These are phyloP conservation scores for Apostichopus californicus DNA, from an alignment of 35 echinoderm and acorn worm genomes.

Conservation along the genomic window DNA sequence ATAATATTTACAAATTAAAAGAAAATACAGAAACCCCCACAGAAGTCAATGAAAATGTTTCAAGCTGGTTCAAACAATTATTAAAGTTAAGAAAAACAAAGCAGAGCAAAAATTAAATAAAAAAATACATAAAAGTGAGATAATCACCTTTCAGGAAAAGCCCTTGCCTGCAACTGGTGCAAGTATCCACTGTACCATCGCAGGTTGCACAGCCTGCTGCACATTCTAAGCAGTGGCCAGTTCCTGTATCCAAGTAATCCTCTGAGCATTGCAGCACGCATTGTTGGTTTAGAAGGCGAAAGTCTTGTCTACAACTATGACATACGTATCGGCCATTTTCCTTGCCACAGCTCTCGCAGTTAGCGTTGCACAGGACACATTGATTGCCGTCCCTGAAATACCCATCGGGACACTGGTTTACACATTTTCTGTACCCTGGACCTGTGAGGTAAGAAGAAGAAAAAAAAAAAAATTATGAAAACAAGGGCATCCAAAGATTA, in stretches of 20 bases:
- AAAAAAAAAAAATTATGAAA: no score
- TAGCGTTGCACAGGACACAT: conserved; percentile 56
- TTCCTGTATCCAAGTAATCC: conserved; percentile 36
- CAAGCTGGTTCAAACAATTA: no score
- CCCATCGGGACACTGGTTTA: conserved; percentile 62
- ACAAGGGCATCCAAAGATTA: no score
- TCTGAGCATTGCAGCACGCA: conserved; percentile 79
- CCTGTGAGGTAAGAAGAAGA: conserved; percentile 41
- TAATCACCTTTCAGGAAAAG: conserved; percentile 73
- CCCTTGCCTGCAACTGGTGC: conserved; percentile 69
- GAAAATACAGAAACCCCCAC: no score
- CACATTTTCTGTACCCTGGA: conserved; percentile 78
- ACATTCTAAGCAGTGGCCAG: conserved; percentile 47
- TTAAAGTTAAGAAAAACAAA: no score
- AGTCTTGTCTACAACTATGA: conserved; percentile 56
- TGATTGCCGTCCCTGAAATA: conserved; percentile 52
- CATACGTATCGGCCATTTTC: conserved; percentile 46
- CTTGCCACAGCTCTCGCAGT: conserved; percentile 63
- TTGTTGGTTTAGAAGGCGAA: conserved; percentile 49
- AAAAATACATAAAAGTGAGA: neutral
- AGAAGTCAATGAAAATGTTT: no score
- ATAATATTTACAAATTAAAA: neutral
- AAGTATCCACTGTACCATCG: conserved; percentile 12
- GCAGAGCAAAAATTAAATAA: no score
- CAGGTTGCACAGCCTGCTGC: conserved; percentile 72